Evolutionary conservation across 2,113 vertebrate species (phyloP), one percentile per base, ranked within the genome.

Genomic region (Brachypodius melanocephalos): DNA sequence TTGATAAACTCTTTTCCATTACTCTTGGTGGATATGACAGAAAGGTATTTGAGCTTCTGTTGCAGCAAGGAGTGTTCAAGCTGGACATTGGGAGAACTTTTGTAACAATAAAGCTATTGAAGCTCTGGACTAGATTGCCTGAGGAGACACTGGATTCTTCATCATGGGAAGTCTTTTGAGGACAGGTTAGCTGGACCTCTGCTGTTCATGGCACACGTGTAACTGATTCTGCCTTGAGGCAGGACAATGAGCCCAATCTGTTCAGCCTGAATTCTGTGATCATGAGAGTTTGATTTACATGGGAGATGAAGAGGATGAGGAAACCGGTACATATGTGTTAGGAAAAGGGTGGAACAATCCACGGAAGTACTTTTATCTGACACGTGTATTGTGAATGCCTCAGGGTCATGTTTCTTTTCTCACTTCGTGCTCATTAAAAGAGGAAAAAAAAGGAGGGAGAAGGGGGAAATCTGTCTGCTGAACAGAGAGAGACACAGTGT

Each of bases 341-440:
- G 80, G 68, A 71, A 88, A 86, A 66, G 38, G 82, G 77, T 42
- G 66, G 88, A 93, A 92, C 68, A 36, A 73, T 95, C 88, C 65
- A 40, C 0, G 25, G 76, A 92, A 96, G 32, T 68, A 40, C 95
- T 94, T 96, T 95, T 12, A 92, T 96, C 83, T 76, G 62, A 42
- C 2, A 1, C 3, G 0, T 75, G 61, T 49, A 65, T 93, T 93
- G 22, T 67, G 54, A 79, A 36, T 9, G 10, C 76, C 54, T 94
- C 36, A 26, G 77, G 80, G 85, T 93, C 85, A 28, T 75, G 73
- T 79, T 93, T 85, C 94, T 95, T 93, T 94, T 91, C 75, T 89
- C 21, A 2, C 69, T 93, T 71, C 46, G 7, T 66, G 79, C 85
- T 96, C 82, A 86, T 96, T 94, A 96, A 94, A 91, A 88, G 46